phyloP scores from a whole-genome alignment of 2,888 invertebrate genomes.

The Mythimna vitellina region DNA sequence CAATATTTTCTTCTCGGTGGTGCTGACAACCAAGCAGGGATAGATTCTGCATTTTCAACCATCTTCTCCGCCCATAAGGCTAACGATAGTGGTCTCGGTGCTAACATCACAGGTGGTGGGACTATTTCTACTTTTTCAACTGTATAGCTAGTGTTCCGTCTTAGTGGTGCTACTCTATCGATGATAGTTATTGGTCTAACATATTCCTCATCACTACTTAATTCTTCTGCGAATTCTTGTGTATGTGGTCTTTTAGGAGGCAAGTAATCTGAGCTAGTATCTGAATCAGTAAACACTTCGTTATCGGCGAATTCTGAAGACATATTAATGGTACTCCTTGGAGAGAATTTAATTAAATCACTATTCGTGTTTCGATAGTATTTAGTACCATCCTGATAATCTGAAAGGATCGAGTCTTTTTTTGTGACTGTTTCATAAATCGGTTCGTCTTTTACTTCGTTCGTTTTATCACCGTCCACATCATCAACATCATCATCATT shows the following conservation, averaged over 20 bases:
- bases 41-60: conserved; percentile 89
- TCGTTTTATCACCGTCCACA: conserved; percentile 56
- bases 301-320: conserved; percentile 75
- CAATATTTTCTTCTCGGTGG: conserved; percentile 83
- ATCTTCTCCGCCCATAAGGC: conserved; percentile 88
- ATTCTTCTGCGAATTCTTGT: conserved; percentile 55
- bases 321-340: conserved; percentile 68
- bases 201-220: conserved; percentile 84
- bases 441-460: conserved; percentile 68
- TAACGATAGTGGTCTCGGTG: conserved; percentile 83
- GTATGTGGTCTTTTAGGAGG: conserved; percentile 63
- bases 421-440: conserved; percentile 77
- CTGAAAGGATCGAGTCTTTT: conserved; percentile 64
- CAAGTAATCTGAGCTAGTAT: conserved; percentile 80
- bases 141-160: conserved; percentile 76
- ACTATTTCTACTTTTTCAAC: conserved; percentile 86
- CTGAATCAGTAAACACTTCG: conserved; percentile 72
- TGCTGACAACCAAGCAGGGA: conserved; percentile 89
- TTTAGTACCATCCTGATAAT: conserved; percentile 63
- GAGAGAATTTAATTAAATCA: conserved; percentile 85
- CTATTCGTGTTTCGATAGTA: conserved; percentile 70
- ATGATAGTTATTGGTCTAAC: conserved; percentile 82
- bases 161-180: conserved; percentile 81
- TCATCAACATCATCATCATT: conserved; percentile 54
- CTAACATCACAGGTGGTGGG: conserved; percentile 86